Base-by-base conservation (phyloP, 1,140 invertebrate genomes). In the Ceratina australensis region DNA sequence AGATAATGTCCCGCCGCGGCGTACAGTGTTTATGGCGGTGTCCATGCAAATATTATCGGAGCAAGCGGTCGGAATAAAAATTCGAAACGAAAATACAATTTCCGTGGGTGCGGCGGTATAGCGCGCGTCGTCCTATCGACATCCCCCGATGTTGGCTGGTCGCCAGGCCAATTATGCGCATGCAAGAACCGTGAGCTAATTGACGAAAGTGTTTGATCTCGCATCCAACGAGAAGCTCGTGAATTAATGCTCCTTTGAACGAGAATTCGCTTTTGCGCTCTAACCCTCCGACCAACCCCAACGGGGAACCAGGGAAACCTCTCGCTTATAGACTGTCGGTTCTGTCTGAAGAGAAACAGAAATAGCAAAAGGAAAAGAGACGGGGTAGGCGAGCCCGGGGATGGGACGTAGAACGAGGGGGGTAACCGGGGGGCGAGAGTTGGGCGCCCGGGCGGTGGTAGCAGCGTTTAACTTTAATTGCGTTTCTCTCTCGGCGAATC, bases 391-490 rank as follows among this genome's bases (percentile, higher is more conserved):
- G 33, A 10, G 33, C 33, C 33, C 33, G 33, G 2, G 33, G 33
- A 42, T 42, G 33, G 33, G 10, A 42, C 33, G 33, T n/a, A 10
- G 33, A 42, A 42, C 33, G 33, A 10, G 0, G 33, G 33, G 33
- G 10, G 33, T n/a, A n/a, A n/a, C n/a, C n/a, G 33, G 2, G 33
- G 33, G 33, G 8, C 10, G 8, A 42, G 5, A 42, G 33, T 3
- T 10, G 24, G n/a, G 49, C 50, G 33, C 24, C n/a, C n/a, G 16
- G 42, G 47, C 33, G 52, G 42, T 47, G 66, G 80, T 42, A 64
- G 68, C 72, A 82, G 72, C 88, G 84, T 90, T 91, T 90, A 90
- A 90, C 86, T 91, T 90, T 90, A 90, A 90, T 90, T 91, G 90
- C 87, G 83, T 85, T 84, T 85, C 84, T 80, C 84, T 80, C 76